Evolutionary conservation across 2,888 invertebrate species (phyloP).

Genomic region (Polylopha cassiicola): DNA sequence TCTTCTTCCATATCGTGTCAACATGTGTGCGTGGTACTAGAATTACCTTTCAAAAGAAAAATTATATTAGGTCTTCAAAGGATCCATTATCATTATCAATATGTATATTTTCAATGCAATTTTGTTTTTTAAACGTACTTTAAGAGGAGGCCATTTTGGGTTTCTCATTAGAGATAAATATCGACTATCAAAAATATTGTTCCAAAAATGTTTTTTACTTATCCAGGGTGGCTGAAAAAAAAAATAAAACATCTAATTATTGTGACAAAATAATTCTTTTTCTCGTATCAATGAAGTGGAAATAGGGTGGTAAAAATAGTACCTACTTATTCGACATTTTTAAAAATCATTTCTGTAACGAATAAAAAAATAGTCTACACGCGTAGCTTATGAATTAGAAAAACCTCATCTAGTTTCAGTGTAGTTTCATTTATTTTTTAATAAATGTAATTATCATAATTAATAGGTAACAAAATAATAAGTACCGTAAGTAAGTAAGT

Average conservation of each 20-base stretch:
- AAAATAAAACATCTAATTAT: slow-evolving; percentile 6
- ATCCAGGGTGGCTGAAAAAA: slow-evolving; percentile 52
- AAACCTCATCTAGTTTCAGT: no score
- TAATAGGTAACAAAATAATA: no score
- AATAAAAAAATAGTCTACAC: no score
- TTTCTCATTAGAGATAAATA: slow-evolving; percentile 63
- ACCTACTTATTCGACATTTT: no score
- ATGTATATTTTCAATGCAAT: neutral
- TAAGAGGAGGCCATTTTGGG: slow-evolving; percentile 58
- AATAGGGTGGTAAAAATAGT: no score
- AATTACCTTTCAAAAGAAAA: slow-evolving; percentile 44
- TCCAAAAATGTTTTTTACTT: slow-evolving; percentile 51
- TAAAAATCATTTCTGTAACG: no score
- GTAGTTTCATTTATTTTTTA: no score
- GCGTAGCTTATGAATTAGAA: no score
- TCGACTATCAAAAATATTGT: slow-evolving; percentile 54
- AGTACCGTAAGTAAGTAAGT: no score
- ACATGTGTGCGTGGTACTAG: slow-evolving; percentile 56
- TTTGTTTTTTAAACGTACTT: slow-evolving; percentile 36
- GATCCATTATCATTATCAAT: slow-evolving; percentile 1
- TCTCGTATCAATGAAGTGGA: no score
- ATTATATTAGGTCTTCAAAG: neutral
- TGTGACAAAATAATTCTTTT: no score
- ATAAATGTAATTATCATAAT: no score
- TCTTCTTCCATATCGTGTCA: slow-evolving; percentile 53